These are phyloP conservation scores for Aleiodes testaceus DNA, from an alignment of 2,888 invertebrate species.

Conservation along the genomic window DNA sequence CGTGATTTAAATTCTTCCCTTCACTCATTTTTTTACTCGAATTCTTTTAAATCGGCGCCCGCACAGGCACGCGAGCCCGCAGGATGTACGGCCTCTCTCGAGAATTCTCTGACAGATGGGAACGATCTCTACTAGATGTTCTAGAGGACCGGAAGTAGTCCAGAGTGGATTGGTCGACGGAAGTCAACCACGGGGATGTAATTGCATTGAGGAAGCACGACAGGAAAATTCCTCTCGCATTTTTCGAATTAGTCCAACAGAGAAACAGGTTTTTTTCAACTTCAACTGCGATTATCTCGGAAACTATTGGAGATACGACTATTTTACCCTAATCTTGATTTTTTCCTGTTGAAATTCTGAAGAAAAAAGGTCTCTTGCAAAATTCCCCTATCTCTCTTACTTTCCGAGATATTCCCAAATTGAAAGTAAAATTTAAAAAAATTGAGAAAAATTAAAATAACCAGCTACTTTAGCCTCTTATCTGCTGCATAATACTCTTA, in stretches of 20 bases:
- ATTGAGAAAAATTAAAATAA: no score
- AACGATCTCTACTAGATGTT: conserved; percentile 27
- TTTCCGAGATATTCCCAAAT: no score
- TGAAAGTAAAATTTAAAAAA: no score
- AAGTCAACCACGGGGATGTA: conserved; percentile 40
- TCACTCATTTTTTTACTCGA: not conserved
- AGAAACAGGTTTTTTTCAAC: no score
- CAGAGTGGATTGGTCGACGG: conserved; percentile 42
- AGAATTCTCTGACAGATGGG: conserved; percentile 43
- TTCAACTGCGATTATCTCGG: no score
- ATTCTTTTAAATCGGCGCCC: conserved; percentile 27
- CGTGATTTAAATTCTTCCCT: conserved; percentile 21
- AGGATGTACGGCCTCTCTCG: conserved; percentile 43
- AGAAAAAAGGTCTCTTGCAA: no score
- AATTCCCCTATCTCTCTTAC: no score
- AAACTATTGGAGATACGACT: no score
- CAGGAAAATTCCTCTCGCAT: conserved; percentile 39
- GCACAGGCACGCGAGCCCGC: conserved; percentile 40
- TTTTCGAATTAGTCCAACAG: no score
- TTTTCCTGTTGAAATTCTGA: no score
- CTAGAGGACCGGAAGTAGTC: conserved; percentile 42
- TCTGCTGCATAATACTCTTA: conserved; percentile 20
- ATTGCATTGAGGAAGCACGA: conserved; percentile 42
- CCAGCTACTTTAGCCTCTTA: not conserved
- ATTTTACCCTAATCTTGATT: no score